Evolutionary conservation across 2,113 vertebrate genomes (phyloP).

Genomic region (Genyomyrus donnyi): DNA sequence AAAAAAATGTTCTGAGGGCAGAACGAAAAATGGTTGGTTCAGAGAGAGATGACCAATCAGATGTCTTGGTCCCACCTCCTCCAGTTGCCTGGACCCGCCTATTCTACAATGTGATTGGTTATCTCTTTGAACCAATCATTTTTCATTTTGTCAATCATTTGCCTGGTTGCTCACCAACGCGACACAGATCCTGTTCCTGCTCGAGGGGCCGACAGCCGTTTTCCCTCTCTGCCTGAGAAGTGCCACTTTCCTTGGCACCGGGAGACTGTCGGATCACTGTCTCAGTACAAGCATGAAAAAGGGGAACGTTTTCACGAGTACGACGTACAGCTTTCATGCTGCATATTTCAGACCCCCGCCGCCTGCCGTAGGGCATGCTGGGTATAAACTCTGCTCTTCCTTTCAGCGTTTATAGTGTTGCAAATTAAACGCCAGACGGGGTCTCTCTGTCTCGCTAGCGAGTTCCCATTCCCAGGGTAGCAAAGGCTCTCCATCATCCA

Average conservation of each 20-base stretch:
- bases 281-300: background rate
- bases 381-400: background rate
- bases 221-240: background rate
- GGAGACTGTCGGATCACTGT: background rate
- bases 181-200: background rate
- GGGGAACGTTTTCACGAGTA: background rate
- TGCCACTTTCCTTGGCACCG: background rate
- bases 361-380: background rate
- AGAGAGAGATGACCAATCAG: too few species aligned
- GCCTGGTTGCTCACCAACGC: background rate
- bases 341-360: background rate
- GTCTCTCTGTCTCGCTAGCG: background rate
- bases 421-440: background rate
- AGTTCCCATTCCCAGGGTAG: background rate
- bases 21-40: too few species aligned
- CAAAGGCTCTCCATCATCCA: background rate
- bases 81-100: too few species aligned
- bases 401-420: background rate
- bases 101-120: too few species aligned
- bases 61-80: too few species aligned
- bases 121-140: too few species aligned
- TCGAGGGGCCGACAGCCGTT: background rate
- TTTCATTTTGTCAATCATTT: too few species aligned
- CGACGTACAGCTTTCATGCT: background rate
- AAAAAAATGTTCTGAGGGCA: too few species aligned